Percentiles rank a stretch among this genome's conserved stretches.
These are phyloP conservation scores for Ruditapes philippinarum DNA, from an alignment of 1,140 invertebrate species.

Conservation along the genomic window DNA sequence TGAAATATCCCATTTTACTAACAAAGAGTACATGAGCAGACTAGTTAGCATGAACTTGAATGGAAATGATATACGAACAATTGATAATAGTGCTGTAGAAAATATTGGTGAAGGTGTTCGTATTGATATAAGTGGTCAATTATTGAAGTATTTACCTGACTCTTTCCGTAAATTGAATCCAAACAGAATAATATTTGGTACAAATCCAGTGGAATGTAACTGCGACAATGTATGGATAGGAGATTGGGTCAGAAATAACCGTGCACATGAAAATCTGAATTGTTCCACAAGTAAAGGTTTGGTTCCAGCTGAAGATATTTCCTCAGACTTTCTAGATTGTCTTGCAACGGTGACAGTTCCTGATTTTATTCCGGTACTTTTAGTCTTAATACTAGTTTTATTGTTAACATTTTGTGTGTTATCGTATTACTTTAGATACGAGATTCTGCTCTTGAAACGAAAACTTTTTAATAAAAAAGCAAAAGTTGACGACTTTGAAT, in stretches of 20 bases:
- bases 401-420: not conserved
- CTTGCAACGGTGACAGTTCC: not conserved
- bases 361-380: not conserved
- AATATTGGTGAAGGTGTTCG: not conserved
- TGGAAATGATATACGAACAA: not conserved
- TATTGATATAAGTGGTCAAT: not conserved
- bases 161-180: not conserved
- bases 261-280: not conserved
- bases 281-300: not conserved
- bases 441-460: not conserved
- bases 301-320: slow-evolving; percentile 20
- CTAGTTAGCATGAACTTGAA: not conserved
- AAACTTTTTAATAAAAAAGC: not conserved
- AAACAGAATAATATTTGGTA: not conserved
- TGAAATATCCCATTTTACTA: not conserved
- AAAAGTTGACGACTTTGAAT: not conserved
- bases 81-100: not conserved
- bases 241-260: slow-evolving; percentile 17
- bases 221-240: slow-evolving; percentile 46
- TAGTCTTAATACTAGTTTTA: not conserved
- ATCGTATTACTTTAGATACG: not conserved
- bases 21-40: not conserved
- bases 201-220: slow-evolving; percentile 10
- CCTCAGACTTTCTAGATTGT: not conserved
- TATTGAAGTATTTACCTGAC: not conserved